Evolutionary conservation across 2,888 invertebrate species (phyloP), one percentile per base, ranked within the genome.

Genomic region (Platycheirus rosarum): DNA sequence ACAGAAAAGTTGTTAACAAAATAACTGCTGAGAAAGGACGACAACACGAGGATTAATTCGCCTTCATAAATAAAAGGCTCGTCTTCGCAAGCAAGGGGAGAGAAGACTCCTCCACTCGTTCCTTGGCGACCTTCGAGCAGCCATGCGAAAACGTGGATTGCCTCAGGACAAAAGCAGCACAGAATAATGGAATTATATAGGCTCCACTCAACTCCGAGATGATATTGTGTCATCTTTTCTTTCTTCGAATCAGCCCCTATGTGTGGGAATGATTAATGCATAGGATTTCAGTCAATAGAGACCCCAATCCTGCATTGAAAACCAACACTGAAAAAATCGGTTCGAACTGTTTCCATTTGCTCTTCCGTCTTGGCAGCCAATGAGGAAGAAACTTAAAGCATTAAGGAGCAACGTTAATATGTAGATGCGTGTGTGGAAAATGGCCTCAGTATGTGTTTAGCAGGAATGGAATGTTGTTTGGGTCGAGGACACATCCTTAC

Each of bases 191-290:
- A 60, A 13, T 26, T 9, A 7, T 13, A 51, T 60, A 44, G 44
- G 13, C 7, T n/a, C n/a, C 14, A 4, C 7, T 18, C 14, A n/a
- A 4, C 46, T 23, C 23, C 14, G 42, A 57, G n/a, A 20, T 44
- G 13, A 20, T 37, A 73, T 66, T 66, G 60, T 62, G 73, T 60
- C 49, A 51, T 57, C 26, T 71, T 65, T 48, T 29, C 42, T 70
- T 69, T 46, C 44, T n/a, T n/a, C n/a, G n/a, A n/a, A 9, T 35
- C n/a, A 40, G 9, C 37, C 26, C 29, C 65, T 49, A 48, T 55
- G 16, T 65, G 42, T 23, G 48, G 29, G 51, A 60, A 53, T 78
- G 65, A 66, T 70, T 71, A 77, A 73, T 78, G 60, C 60, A 60
- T 14, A 37, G 49, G 60, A 29, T 32, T 44, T 44, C 60, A 44